Evolutionary conservation across 2,797 vertebrate genomes (phyloP), one percentile per base, ranked within the genome.

Genomic region (Sebastes minor): DNA sequence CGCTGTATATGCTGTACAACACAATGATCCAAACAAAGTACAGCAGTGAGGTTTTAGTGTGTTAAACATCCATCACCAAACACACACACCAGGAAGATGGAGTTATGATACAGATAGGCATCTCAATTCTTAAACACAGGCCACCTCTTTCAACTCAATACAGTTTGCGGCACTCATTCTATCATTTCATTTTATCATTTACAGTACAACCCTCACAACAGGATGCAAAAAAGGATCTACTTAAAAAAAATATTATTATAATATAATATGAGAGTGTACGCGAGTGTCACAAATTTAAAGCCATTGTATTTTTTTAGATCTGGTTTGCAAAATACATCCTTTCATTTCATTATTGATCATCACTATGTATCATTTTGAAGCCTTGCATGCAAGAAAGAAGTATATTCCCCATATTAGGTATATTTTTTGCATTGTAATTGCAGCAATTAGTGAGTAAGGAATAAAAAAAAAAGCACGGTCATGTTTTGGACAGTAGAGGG

Each of bases 401-500:
- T 13, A 23, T n/a, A 6, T 23, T 14, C n/a, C 4, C 28, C 5
- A n/a, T 25, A 20, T 25, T 6, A 59, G 20, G 14, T 4, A 0
- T 61, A 0, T 20, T 62, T 53, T 46, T 46, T 57, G 16, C 22
- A 49, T 64, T 49, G 25, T 18, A 28, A 2, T 55, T 11, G 12
- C 23, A 78, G 14, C n/a, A 63, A 46, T 1, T 22, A 2, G 16
- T 20, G 22, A 25, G 56, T 22, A 6, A 42, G 42, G 52, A 20
- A 35, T n/a, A 12, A 2, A 3, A 27, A 52, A 23, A 56, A 28
- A 4, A 3, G 27, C 49, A 83, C 2, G 46, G 13, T 18, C 35
- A 4, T 4, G 2, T 32, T 86, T 46, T 62, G 10, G 16, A 69
- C 94, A 89, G 76, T n/a, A 94, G 94, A 93, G 89, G 92, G 90